Conservation (phyloP, 2,888 invertebrate species). For the Nymphalis c-album region DNA sequence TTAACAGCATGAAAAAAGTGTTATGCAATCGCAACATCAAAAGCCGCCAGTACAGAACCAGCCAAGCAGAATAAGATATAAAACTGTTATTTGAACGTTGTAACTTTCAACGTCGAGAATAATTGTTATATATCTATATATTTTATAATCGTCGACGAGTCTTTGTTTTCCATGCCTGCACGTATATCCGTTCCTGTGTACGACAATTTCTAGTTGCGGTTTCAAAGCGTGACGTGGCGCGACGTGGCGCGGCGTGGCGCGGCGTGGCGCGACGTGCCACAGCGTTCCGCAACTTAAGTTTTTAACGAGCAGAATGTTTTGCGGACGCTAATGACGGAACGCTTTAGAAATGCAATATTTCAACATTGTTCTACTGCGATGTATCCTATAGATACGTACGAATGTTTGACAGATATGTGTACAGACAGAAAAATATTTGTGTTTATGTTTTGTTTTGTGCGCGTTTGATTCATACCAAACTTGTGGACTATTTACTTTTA, state of each 20-base stretch:
- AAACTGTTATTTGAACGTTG: too few relatives aligned
- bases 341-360: slow-evolving; percentile 5
- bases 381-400: neutral
- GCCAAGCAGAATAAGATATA: too few relatives aligned
- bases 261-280: neutral
- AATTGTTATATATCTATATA: neutral
- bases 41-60: too few relatives aligned
- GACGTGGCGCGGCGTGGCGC: neutral
- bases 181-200: slow-evolving; percentile 12
- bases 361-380: neutral
- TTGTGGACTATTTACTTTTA: too few relatives aligned
- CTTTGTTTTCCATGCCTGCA: slow-evolving; percentile 5
- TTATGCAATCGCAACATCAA: too few relatives aligned
- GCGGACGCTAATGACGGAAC: slow-evolving; percentile 13
- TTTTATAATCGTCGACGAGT: neutral
- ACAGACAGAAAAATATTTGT: neutral
- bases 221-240: neutral
- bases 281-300: slow-evolving; percentile 13
- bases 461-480: too few relatives aligned
- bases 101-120: neutral
- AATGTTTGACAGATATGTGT: neutral
- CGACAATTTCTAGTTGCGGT: slow-evolving; percentile 12
- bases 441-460: too few relatives aligned
- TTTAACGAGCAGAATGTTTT: slow-evolving; percentile 27
- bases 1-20: too few relatives aligned